Percentiles rank a stretch among this genome's conserved stretches.
Conservation (phyloP, 2,113 vertebrate genomes). For the Syngnathoides biaculeatus region DNA sequence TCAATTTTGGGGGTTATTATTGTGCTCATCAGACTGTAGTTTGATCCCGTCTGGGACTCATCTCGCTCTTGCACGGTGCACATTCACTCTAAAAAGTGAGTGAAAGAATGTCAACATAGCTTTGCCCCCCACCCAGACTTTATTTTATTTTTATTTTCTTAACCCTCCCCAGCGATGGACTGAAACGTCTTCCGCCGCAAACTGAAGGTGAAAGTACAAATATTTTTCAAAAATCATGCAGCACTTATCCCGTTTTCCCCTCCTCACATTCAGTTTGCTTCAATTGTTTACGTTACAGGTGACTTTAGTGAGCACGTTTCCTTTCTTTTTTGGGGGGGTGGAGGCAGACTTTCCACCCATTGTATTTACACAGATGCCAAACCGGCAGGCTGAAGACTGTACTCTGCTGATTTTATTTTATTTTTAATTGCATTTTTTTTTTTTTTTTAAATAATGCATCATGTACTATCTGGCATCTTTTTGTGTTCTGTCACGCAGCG, state of each 20-base stretch:
- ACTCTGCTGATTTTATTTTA: background rate
- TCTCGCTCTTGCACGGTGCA: constrained; percentile 50
- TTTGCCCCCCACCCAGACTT: constrained; percentile 16
- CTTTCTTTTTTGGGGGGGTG: constrained; percentile 27
- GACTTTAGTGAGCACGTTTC: constrained; percentile 61
- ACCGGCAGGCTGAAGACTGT: background rate
- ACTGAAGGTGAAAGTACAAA: constrained; percentile 31
- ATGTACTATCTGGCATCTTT: background rate
- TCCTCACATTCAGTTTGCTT: constrained; percentile 61
- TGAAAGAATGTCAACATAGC: constrained; percentile 50
- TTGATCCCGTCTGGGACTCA: constrained; percentile 32
- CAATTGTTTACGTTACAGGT: constrained; percentile 70
- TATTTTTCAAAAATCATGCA: constrained; percentile 39
- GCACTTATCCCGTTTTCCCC: constrained; percentile 41
- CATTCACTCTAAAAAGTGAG: constrained; percentile 33
- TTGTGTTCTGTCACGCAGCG: background rate
- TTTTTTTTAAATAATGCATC: background rate
- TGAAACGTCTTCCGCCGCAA: constrained; percentile 49
- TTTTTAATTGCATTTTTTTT: too few relatives aligned
- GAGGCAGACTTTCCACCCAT: constrained; percentile 21
- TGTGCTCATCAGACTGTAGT: constrained; percentile 33
- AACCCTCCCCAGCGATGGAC: constrained; percentile 28
- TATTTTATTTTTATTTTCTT: constrained; percentile 18
- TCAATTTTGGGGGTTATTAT: constrained; percentile 9
- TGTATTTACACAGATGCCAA: background rate